Conservation (phyloP, 2,888 invertebrate genomes). For the Dicyrtomina minuta region DNA sequence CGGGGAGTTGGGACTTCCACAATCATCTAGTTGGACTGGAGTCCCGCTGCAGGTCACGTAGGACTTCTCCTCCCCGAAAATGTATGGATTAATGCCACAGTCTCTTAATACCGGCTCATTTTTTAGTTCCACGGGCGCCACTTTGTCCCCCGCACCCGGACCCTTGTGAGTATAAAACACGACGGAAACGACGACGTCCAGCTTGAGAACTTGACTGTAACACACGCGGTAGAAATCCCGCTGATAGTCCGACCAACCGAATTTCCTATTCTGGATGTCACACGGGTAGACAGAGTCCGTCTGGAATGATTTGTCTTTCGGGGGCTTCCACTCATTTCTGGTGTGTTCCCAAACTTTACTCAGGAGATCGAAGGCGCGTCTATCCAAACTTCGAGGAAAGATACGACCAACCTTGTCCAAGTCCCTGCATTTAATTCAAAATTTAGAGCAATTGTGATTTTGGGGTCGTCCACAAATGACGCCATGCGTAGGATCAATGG, state of each 20-base stretch:
- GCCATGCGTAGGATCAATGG: no score
- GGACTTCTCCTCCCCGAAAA: neutral
- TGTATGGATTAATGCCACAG: neutral
- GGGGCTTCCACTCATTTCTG: neutral
- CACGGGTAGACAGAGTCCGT: neutral
- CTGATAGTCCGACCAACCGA: neutral
- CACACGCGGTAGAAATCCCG: slow-evolving; percentile 5
- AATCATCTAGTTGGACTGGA: neutral
- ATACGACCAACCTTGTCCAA: no score
- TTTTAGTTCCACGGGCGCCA: neutral
- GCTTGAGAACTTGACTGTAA: neutral
- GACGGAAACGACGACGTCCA: neutral
- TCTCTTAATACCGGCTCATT: no score
- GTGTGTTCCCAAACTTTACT: no score
- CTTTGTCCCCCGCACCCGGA: neutral
- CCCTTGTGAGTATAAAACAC: neutral
- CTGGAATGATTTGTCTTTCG: neutral
- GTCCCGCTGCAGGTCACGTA: slow-evolving; percentile 2
- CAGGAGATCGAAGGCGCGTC: no score
- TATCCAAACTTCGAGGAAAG: no score
- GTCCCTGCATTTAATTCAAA: neutral
- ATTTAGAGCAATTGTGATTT: neutral
- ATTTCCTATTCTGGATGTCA: neutral
- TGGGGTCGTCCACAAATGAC: no score
- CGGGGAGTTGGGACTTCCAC: slow-evolving; percentile 10